A percentile compares a stretch with the other conserved stretches of the same genome.
These are phyloP conservation scores for Scomber colias DNA, from an alignment of 2,113 vertebrate genomes.

Conservation along the genomic window DNA sequence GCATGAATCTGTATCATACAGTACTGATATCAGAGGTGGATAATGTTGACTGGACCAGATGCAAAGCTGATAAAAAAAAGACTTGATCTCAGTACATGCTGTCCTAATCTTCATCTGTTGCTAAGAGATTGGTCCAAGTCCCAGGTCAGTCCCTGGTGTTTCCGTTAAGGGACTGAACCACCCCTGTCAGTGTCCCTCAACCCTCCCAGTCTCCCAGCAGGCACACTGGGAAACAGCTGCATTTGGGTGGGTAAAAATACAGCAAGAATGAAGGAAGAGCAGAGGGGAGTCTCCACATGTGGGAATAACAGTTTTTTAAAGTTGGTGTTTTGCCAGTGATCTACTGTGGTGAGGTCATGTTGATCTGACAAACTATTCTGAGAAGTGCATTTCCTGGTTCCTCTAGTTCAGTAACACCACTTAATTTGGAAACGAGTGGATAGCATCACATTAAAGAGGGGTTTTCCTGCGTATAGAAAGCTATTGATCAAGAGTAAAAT, in stretches of 20 bases:
- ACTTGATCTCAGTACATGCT: not conserved
- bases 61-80: not conserved
- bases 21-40: too few species aligned
- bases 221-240: conserved; percentile 63
- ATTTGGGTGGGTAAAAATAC: conserved; percentile 52
- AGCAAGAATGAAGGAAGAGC: conserved; percentile 27
- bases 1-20: too few species aligned
- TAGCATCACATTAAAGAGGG: not conserved
- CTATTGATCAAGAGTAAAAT: not conserved
- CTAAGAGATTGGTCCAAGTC: conserved; percentile 22
- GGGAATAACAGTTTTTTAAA: conserved; percentile 37
- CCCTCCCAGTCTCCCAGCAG: conserved; percentile 18
- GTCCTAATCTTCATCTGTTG: conserved; percentile 11
- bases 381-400: conserved; percentile 43
- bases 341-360: conserved; percentile 14
- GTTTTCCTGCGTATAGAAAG: not conserved
- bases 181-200: not conserved
- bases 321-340: conserved; percentile 24
- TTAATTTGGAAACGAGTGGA: conserved; percentile 6
- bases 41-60: too few species aligned
- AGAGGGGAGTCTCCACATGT: conserved; percentile 26
- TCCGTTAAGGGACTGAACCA: not conserved
- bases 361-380: conserved; percentile 48
- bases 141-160: conserved; percentile 8
- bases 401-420: conserved; percentile 18